Evolutionary conservation across 2,797 vertebrate genomes (phyloP).

Genomic region (Myiotriccus ornatus): DNA sequence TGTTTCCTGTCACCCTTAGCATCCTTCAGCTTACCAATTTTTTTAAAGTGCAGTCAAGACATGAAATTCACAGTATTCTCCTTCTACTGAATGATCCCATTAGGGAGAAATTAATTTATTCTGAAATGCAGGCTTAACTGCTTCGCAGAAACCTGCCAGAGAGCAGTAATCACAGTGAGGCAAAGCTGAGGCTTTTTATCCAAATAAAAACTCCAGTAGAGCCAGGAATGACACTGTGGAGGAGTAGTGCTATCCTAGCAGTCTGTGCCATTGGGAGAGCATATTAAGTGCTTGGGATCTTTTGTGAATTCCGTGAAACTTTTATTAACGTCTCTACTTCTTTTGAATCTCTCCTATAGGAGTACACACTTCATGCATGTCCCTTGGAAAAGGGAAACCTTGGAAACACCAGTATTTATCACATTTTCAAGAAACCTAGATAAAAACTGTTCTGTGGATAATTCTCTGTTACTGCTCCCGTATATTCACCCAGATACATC

Average conservation of each 20-base stretch:
- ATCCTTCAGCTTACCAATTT: not conserved
- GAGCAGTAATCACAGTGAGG: not conserved
- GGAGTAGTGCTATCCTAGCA: not conserved
- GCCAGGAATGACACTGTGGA: not conserved
- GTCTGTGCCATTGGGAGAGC: not conserved
- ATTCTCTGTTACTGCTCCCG: not conserved
- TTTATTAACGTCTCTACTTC: not conserved
- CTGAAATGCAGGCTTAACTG: not conserved
- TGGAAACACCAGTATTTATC: not conserved
- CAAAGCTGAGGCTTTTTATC: not conserved
- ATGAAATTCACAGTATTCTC: not conserved
- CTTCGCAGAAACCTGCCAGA: not conserved
- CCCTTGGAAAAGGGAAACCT: not conserved
- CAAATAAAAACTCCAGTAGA: too few species aligned
- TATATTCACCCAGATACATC: not conserved
- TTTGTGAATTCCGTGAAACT: not conserved
- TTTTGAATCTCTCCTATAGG: not conserved
- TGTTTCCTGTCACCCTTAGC: slow-evolving; percentile 4
- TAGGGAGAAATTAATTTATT: not conserved
- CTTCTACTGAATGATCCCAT: not conserved
- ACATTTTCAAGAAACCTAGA: not conserved
- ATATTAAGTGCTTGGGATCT: not conserved
- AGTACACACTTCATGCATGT: not conserved
- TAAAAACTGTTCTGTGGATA: not conserved
- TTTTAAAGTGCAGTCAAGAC: not conserved